phyloP scores from a whole-genome alignment of 2,113 vertebrate species.

The Opisthocomus hoazin region DNA sequence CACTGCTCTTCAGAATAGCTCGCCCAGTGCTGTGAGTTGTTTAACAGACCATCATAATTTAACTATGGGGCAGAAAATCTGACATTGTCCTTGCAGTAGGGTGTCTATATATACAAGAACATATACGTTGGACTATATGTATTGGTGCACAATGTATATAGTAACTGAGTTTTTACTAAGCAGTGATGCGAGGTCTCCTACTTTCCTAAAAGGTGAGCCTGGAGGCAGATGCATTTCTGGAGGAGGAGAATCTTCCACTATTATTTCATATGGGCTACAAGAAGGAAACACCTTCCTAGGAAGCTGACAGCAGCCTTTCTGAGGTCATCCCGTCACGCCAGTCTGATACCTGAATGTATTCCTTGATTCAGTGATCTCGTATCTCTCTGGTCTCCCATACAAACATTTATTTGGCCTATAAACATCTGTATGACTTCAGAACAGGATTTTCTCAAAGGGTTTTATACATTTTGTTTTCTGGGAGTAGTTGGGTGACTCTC shows the following conservation, averaged over 20 bases:
- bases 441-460: not conserved
- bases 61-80: not conserved
- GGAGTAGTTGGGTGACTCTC: not conserved
- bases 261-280: not conserved
- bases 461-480: not conserved
- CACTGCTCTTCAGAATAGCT: not conserved
- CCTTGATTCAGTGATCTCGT: not conserved
- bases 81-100: not conserved
- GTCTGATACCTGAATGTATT: not conserved
- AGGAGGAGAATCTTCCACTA: not conserved
- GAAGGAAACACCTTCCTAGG: not conserved
- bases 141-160: not conserved
- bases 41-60: not conserved
- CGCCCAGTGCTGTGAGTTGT: not conserved
- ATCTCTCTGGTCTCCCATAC: not conserved
- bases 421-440: not conserved
- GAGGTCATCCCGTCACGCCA: not conserved
- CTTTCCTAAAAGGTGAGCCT: not conserved
- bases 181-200: not conserved
- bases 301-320: not conserved
- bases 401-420: slow-evolving; percentile 34
- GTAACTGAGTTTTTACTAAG: not conserved
- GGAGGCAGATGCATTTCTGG: not conserved
- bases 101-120: not conserved
- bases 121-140: not conserved